Conservation (phyloP, 2,797 vertebrate genomes). For the Chaetophractus vellerosus region DNA sequence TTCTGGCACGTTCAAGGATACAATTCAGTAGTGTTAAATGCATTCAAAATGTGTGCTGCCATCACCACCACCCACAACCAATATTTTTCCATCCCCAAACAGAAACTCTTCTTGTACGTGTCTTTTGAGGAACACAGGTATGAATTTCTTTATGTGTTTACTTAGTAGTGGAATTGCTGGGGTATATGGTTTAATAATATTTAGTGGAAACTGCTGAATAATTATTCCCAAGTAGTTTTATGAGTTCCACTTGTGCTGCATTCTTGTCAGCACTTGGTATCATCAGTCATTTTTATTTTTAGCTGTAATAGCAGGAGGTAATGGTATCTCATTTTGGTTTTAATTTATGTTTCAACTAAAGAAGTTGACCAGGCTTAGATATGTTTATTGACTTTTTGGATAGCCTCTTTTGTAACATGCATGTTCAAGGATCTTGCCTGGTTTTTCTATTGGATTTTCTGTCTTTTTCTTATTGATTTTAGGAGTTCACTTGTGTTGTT, state of each 20-base stretch:
- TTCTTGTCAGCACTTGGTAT: not conserved
- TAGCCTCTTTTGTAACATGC: not conserved
- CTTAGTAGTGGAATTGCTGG: not conserved
- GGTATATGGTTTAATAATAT: not conserved
- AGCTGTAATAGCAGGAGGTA: not conserved
- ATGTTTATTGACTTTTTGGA: not conserved
- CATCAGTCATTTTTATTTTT: conserved; percentile 24
- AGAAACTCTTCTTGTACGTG: not conserved
- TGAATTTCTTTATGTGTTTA: not conserved
- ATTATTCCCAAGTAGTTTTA: conserved; percentile 23
- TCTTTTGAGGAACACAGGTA: not conserved
- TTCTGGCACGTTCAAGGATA: no score
- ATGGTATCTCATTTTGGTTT: not conserved
- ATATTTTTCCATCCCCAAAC: no score
- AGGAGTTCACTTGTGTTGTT: not conserved
- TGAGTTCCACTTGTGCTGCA: not conserved
- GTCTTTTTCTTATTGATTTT: conserved; percentile 15
- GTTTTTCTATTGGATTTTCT: conserved; percentile 3
- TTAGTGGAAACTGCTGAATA: not conserved
- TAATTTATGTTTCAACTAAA: conserved; percentile 20
- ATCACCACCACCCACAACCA: no score
- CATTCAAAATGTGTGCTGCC: no score
- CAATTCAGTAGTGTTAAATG: no score
- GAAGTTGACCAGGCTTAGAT: not conserved
- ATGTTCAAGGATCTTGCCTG: not conserved